Base-by-base conservation (phyloP, 2,797 vertebrate genomes). In the Anniella stebbinsi region DNA sequence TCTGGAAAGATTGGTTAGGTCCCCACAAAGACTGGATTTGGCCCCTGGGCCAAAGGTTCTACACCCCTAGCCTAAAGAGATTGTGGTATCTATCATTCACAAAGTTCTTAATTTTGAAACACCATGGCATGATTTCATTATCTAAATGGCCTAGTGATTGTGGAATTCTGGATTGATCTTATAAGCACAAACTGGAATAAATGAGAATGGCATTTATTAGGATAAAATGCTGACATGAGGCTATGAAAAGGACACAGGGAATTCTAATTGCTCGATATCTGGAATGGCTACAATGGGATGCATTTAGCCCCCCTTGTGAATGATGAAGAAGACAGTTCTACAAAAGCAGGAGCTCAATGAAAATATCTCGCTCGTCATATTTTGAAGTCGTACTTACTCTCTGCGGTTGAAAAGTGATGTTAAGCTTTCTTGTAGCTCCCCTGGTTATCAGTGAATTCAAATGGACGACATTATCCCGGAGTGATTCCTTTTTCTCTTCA, bases 351-450 rank as follows among this genome's bases (percentile, higher is more conserved):
- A 89, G 33, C 23, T 84, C 18, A 28, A 2, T 23, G 51, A 41
- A 63, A 67, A 15, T 25, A 28, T 18, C 75, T 33, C 51, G 5
- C 63, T 45, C 10, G 2, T 51, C 38, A 33, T 75, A 3, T 81
- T 77, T 87, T 93, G 78, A 57, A 82, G 30, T 87, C 84, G 38
- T 67, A 97, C 97, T 0, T 98, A 99, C 98, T 88, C 96, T 98
- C 94, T 95, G 98, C 93, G 98, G 98, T 93, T 96, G 94, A 96
- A 98, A 99, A 73, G 97, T 95, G 93, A 99, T 98, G 91, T 98
- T 97, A 23, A 97, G 93, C 93, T 96, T 96, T 92, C 97, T 98
- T 36, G 96, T 95, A 57, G 95, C 95, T 88, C 97, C 97, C 4
- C 95, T 95, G n/a, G 95, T 93, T 95, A 98, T 98, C 92, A 96